Conservation (phyloP, 2,888 invertebrate species). For the Zele albiditarsus region DNA sequence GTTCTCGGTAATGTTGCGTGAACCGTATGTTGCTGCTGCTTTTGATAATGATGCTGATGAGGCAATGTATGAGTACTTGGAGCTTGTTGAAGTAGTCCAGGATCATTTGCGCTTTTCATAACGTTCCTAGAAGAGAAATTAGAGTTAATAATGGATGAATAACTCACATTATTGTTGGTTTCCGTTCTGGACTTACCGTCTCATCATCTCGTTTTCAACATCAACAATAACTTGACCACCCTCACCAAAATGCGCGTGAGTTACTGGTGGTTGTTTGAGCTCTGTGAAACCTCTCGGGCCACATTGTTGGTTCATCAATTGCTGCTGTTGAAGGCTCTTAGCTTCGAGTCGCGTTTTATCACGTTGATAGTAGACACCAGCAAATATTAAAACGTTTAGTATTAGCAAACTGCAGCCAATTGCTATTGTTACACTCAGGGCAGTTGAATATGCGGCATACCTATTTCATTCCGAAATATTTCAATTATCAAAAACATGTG, state of each 20-base stretch:
- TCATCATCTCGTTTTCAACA: slow-evolving; percentile 82
- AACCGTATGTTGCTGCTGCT: slow-evolving; percentile 64
- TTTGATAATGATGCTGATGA: slow-evolving; percentile 72
- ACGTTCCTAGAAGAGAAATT: slow-evolving; percentile 69
- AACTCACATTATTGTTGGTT: not conserved
- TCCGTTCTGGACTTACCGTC: slow-evolving; percentile 57
- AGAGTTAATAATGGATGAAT: not conserved
- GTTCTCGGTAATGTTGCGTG: slow-evolving; percentile 74
- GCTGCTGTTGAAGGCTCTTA: slow-evolving; percentile 84
- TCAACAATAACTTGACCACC: slow-evolving; percentile 89
- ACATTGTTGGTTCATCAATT: slow-evolving; percentile 80
- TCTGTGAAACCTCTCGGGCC: slow-evolving; percentile 79
- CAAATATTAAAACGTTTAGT: slow-evolving; percentile 93
- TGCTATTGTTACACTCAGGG: slow-evolving; percentile 93
- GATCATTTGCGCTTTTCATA: slow-evolving; percentile 78
- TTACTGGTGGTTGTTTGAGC: slow-evolving; percentile 75
- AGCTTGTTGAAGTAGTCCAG: slow-evolving; percentile 60
- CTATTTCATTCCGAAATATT: slow-evolving; percentile 48
- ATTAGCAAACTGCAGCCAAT: slow-evolving; percentile 95
- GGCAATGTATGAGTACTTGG: slow-evolving; percentile 70
- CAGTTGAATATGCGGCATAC: slow-evolving; percentile 86
- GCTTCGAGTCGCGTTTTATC: slow-evolving; percentile 88
- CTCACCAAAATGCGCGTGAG: slow-evolving; percentile 87
- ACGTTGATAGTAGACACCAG: slow-evolving; percentile 94
- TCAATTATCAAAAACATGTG: not conserved